These are phyloP conservation scores for Spialia ferax DNA, from an alignment of 2,888 invertebrate species.

Conservation along the genomic window DNA sequence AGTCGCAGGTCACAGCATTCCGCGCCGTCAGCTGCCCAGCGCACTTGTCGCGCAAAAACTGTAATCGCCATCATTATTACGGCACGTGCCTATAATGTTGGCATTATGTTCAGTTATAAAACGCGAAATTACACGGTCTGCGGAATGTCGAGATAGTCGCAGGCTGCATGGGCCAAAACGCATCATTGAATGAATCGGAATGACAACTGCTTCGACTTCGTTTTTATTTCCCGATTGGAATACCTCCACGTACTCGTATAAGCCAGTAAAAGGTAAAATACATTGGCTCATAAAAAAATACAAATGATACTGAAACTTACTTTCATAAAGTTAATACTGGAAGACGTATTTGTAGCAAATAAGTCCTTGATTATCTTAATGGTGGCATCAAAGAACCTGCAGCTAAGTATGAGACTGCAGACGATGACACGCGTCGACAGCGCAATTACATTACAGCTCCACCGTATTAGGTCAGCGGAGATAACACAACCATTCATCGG, in stretches of 20 bases:
- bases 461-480: slow-evolving; percentile 36
- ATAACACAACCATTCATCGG: slow-evolving; percentile 39
- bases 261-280: neutral
- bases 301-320: too few relatives aligned
- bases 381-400: slow-evolving; percentile 13
- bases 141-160: slow-evolving; percentile 27
- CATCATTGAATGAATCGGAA: slow-evolving; percentile 25
- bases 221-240: neutral
- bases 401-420: neutral
- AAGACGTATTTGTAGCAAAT: neutral
- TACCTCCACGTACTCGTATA: neutral
- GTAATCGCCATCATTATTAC: slow-evolving; percentile 54
- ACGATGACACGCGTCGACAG: slow-evolving; percentile 8
- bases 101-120: slow-evolving; percentile 58
- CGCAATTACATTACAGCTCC: slow-evolving; percentile 31
- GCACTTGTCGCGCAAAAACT: slow-evolving; percentile 64
- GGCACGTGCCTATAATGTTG: slow-evolving; percentile 54
- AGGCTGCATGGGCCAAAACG: slow-evolving; percentile 2
- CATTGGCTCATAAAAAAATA: too few relatives aligned
- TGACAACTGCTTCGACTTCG: slow-evolving; percentile 20
- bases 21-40: slow-evolving; percentile 52
- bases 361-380: neutral
- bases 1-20: slow-evolving; percentile 45
- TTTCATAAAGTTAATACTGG: neutral
- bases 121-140: slow-evolving; percentile 38